Percentiles rank a stretch among this genome's conserved stretches.
Conservation (phyloP, 2,797 vertebrate genomes). For the Glyptemys insculpta region DNA sequence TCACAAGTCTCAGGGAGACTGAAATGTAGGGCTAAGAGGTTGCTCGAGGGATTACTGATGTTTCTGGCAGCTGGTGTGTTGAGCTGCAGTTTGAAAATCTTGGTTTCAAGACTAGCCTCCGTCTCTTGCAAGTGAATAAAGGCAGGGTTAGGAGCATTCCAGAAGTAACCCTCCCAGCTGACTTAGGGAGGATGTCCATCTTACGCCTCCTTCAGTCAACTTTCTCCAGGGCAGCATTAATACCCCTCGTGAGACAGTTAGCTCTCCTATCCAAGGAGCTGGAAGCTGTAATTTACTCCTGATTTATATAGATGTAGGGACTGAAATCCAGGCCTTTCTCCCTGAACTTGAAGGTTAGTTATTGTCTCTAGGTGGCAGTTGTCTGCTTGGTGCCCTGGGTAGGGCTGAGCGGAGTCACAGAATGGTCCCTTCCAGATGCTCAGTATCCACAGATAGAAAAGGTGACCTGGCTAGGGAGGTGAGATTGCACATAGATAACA, state of each 20-base stretch:
- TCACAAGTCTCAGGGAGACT: background rate
- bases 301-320: background rate
- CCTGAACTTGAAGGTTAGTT: constrained; percentile 32
- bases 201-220: background rate
- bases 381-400: background rate
- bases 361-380: background rate
- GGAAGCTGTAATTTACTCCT: constrained; percentile 1
- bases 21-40: background rate
- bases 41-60: background rate
- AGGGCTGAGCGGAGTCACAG: background rate
- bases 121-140: background rate
- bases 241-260: background rate
- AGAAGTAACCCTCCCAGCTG: background rate
- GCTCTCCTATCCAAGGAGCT: background rate
- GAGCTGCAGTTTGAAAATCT: background rate
- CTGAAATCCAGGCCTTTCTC: background rate
- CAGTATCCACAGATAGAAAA: background rate
- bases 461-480: accelerated
- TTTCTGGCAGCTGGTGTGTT: constrained; percentile 6
- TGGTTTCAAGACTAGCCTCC: background rate
- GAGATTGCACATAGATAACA: accelerated
- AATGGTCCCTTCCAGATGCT: background rate
- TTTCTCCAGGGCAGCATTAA: constrained; percentile 10
- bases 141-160: background rate
- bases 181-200: background rate